Conservation (phyloP, 2,888 invertebrate genomes). For the Brenthis daphne region DNA sequence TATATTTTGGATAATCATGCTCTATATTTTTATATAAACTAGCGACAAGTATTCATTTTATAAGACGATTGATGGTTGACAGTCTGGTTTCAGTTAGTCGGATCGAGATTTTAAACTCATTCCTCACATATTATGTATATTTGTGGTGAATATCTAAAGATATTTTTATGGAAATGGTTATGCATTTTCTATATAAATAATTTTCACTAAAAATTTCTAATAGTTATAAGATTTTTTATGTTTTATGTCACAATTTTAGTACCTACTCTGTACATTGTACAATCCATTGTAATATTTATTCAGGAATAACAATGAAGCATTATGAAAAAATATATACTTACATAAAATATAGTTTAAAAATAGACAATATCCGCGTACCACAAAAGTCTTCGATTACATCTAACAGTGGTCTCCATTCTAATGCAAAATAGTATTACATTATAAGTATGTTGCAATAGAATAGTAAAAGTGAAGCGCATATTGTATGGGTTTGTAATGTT, state of each 20-base stretch:
- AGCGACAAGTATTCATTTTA: no score
- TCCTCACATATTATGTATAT: no score
- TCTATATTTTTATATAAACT: no score
- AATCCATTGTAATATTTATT: no score
- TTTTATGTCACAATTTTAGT: neutral
- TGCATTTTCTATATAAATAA: no score
- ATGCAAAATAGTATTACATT: conserved; percentile 38
- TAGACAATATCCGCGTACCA: conserved; percentile 21
- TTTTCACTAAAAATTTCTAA: no score
- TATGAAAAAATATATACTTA: conserved; percentile 1
- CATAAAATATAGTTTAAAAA: conserved; percentile 6
- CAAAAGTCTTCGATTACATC: conserved; percentile 26
- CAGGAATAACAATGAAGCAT: conserved; percentile 4
- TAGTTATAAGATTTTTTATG: neutral
- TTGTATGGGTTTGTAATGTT: conserved; percentile 57
- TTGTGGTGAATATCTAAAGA: no score
- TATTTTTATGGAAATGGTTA: no score
- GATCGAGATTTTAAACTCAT: no score
- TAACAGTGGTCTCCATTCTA: conserved; percentile 33
- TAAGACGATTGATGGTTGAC: no score
- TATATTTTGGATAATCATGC: no score
- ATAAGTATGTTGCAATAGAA: conserved; percentile 47
- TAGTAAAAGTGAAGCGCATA: conserved; percentile 65
- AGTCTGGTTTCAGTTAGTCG: no score
- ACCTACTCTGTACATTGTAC: neutral